Percentiles rank a stretch among this genome's conserved stretches.
These are phyloP conservation scores for Plemyria rubiginata DNA, from an alignment of 2,888 invertebrate genomes.

Conservation along the genomic window DNA sequence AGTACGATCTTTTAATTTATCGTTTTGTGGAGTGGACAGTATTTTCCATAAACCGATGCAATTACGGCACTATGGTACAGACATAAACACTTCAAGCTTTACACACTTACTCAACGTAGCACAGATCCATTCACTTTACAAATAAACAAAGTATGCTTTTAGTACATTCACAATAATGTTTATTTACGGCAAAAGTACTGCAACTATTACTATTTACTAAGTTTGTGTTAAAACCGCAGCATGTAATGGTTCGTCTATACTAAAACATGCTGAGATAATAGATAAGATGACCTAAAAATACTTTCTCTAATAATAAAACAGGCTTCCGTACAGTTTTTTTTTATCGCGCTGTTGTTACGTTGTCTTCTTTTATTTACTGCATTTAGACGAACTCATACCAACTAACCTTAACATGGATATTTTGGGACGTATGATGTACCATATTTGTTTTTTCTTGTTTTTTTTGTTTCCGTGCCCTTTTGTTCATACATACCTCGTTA, in stretches of 20 bases:
- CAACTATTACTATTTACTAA: neutral
- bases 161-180: slow-evolving; percentile 13
- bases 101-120: slow-evolving; percentile 16
- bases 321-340: no score
- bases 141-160: slow-evolving; percentile 12
- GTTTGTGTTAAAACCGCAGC: slow-evolving; percentile 11
- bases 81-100: neutral
- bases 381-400: no score
- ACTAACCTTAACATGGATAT: no score
- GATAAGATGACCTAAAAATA: neutral
- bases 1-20: no score
- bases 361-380: no score
- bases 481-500: no score
- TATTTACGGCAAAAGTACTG: slow-evolving; percentile 17
- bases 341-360: no score
- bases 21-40: no score
- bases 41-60: neutral
- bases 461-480: no score
- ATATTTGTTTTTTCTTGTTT: no score
- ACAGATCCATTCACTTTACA: slow-evolving; percentile 17
- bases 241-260: neutral
- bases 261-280: slow-evolving; percentile 5
- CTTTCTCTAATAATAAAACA: no score
- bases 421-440: no score
- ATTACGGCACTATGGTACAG: neutral